Evolutionary conservation across 1,140 invertebrate species (phyloP).

Genomic region (Doryteuthis pealeii): DNA sequence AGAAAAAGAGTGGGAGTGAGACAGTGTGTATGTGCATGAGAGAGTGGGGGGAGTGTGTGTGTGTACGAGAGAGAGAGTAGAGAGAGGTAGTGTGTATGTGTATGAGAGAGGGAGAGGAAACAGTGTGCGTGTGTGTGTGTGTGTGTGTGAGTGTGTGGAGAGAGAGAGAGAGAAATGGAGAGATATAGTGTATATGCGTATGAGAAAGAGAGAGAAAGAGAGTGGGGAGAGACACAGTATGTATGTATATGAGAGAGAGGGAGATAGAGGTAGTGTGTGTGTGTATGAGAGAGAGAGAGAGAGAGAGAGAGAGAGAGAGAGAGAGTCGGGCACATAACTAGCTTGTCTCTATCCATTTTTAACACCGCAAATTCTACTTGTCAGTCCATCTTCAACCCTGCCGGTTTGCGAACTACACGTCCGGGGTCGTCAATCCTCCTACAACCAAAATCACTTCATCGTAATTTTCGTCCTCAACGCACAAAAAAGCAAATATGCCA

Average conservation of each 20-base stretch:
- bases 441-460: no score
- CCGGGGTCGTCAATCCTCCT: no score
- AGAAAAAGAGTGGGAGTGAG: background rate
- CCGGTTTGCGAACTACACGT: no score
- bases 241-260: background rate
- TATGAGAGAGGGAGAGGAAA: background rate
- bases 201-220: background rate
- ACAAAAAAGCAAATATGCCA: background rate
- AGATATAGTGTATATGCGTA: background rate
- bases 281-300: background rate
- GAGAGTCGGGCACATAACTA: background rate
- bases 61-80: background rate
- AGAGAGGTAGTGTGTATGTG: background rate
- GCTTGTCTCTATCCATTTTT: no score
- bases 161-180: background rate
- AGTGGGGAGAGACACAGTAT: background rate
- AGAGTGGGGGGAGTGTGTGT: background rate
- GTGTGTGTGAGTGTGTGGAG: background rate
- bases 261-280: no score
- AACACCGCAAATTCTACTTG: no score
- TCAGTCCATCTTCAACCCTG: no score
- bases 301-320: background rate
- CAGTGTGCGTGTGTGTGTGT: no score
- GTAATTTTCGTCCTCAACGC: no score
- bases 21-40: background rate